A percentile compares a stretch with the other conserved stretches of the same genome.
phyloP scores from a whole-genome alignment of 2,113 vertebrate species.

The Brachypodius melanocephalos region DNA sequence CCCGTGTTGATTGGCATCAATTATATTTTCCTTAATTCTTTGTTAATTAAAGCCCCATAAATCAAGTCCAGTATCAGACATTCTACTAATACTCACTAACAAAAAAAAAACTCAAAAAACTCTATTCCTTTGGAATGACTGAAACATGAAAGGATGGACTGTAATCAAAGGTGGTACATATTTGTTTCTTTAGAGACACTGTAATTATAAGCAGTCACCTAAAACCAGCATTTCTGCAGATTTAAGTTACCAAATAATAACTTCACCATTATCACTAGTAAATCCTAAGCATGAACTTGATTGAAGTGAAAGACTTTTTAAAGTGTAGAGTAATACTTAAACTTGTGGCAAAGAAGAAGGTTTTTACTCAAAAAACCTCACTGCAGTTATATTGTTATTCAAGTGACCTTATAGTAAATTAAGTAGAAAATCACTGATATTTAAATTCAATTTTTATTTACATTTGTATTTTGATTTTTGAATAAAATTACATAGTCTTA shows the following conservation, averaged over 20 bases:
- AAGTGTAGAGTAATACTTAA: background rate
- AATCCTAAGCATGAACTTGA: background rate
- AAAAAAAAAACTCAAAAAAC: background rate
- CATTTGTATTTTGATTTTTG: background rate
- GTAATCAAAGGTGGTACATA: background rate
- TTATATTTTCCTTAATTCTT: constrained; percentile 31
- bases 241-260: background rate
- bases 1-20: background rate
- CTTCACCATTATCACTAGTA: background rate
- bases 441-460: background rate
- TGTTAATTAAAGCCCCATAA: constrained; percentile 25
- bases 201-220: background rate
- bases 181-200: background rate
- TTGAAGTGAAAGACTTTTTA: background rate
- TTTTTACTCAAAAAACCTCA: background rate
- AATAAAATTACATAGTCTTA: background rate
- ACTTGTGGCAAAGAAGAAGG: background rate
- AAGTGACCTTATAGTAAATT: background rate
- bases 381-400: background rate
- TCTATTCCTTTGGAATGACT: background rate
- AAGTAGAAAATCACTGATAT: background rate
- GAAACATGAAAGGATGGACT: background rate
- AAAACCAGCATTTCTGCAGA: background rate
- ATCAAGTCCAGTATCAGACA: background rate
- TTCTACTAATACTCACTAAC: background rate